Percentiles rank a stretch among this genome's conserved stretches.
phyloP scores from a whole-genome alignment of 2,113 vertebrate species.

The Cinclus cinclus region DNA sequence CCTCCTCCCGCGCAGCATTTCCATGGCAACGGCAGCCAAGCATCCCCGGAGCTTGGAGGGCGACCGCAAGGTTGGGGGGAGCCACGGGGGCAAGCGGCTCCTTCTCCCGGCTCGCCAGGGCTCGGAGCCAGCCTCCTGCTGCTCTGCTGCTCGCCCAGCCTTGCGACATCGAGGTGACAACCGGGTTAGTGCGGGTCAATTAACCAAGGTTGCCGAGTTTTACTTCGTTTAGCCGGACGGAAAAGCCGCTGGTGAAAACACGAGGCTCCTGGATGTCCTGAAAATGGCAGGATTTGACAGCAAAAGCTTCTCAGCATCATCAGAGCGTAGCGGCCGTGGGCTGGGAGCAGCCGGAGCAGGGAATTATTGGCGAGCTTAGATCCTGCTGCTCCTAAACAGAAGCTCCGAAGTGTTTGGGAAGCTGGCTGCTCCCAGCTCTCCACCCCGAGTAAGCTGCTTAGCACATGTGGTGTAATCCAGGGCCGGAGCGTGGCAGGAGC shows the following conservation, averaged over 20 bases:
- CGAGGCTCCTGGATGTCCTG: accelerated
- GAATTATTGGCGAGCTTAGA: accelerated
- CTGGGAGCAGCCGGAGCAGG: neutral
- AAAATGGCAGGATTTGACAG: accelerated
- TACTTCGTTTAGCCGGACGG: neutral
- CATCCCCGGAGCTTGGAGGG: neutral
- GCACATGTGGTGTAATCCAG: neutral
- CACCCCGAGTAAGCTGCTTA: neutral
- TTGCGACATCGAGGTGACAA: accelerated
- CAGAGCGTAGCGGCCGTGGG: accelerated
- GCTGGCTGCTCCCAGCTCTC: neutral
- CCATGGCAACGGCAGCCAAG: neutral
- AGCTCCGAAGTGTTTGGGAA: neutral
- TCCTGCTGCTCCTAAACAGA: neutral
- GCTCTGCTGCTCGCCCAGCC: neutral
- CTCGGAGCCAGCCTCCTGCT: neutral
- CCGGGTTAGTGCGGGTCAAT: accelerated
- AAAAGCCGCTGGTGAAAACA: neutral
- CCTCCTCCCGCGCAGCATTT: neutral
- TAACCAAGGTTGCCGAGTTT: neutral
- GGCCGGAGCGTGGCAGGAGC: neutral
- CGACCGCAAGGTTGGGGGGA: neutral
- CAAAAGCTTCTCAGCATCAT: neutral
- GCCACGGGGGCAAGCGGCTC: neutral
- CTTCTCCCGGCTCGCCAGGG: neutral